Conservation (phyloP, 2,113 vertebrate species). For the Athene noctua region DNA sequence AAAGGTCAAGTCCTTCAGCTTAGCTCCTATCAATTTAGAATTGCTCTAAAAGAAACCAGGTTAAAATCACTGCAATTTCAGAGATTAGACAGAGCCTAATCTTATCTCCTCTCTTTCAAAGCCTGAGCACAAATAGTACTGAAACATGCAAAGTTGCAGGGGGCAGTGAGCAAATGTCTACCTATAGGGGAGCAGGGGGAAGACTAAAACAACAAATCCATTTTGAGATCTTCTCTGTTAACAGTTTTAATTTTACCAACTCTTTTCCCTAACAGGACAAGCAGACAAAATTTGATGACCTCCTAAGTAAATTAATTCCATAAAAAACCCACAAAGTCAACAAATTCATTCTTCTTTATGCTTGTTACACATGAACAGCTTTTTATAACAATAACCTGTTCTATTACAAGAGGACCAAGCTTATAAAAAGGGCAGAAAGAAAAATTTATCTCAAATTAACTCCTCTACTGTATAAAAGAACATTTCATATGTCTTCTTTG, state of each 20-base stretch:
- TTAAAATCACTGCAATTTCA: background rate
- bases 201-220: background rate
- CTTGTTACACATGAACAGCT: background rate
- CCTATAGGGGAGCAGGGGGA: accelerated
- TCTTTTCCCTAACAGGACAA: background rate
- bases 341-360: background rate
- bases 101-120: background rate
- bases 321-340: background rate
- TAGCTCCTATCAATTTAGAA: background rate
- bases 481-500: background rate
- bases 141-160: background rate
- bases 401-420: background rate
- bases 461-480: background rate
- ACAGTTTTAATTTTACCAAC: background rate
- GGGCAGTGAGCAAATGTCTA: background rate
- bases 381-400: background rate
- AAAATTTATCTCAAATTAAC: background rate
- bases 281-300: background rate
- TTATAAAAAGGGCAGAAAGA: background rate
- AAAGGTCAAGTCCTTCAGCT: background rate
- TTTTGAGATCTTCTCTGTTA: background rate
- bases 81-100: background rate
- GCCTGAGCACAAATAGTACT: background rate
- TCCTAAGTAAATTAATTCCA: background rate
- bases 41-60: background rate